Evolutionary conservation across 2,888 invertebrate species (phyloP), one percentile per base, ranked within the genome.

Genomic region (Drosophila picticornis): DNA sequence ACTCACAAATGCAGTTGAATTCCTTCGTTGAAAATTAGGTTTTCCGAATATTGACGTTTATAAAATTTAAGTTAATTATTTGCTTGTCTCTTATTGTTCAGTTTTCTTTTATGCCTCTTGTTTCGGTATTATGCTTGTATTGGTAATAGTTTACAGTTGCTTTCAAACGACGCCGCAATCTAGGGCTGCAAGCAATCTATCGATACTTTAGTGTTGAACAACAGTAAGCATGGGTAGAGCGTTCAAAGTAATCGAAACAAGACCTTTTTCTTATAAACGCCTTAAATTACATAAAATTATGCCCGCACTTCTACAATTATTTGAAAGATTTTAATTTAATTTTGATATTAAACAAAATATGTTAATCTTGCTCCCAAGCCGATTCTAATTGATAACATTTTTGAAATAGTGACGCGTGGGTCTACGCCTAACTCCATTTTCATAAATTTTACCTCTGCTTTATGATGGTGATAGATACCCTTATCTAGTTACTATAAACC

Each of bases 101-200:
- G 50, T 32, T 67, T 86, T 80, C 63, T 69, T 72, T 72, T 79
- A 56, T 84, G 73, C 53, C 59, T 43, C 29, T 48, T 36, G 64
- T 61, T 75, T 66, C 51, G 67, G 38, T 7, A 27, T 46, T 80
- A 66, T 66, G 78, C 43, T 83, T 68, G 90, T 87, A 43, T 89
- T 84, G 59, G 87, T 86, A 84, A 75, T 86, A 86, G 84, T 86
- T 84, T 84, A 88, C 89, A 89, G 87, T 84, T 84, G 87, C 75
- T 89, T 84, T 84, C 84, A 89, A 81, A 89, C 72, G 84, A 84
- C 89, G 84, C 84, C 84, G 84, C 77, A 73, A 81, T 68, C 70
- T 66, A 84, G 84, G 88, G 84, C 77, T 83, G 51, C 70, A 31
- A 10, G 13, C 22, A n/a, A 53, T 50, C 25, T 57, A 52, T 64